Conservation (phyloP, 2,113 vertebrate genomes). For the Sakesphorus luctuosus region DNA sequence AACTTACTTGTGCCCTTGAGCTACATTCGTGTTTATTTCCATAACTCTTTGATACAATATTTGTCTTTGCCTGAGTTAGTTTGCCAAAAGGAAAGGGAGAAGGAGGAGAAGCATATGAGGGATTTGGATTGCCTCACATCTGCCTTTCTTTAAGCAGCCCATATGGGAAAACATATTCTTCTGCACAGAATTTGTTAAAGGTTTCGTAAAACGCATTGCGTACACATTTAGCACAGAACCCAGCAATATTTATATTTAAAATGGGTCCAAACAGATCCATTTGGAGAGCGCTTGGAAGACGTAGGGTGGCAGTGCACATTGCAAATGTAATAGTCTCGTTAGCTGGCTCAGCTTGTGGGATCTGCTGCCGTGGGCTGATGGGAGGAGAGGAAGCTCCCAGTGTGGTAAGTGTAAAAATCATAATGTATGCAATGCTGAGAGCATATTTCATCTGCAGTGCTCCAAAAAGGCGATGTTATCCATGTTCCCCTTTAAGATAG, state of each 20-base stretch:
- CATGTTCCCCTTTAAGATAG: not conserved
- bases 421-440: accelerated
- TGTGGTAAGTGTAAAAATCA: not conserved
- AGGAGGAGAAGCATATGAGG: slow-evolving; percentile 56
- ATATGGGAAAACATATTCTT: slow-evolving; percentile 78
- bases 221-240: slow-evolving; percentile 35
- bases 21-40: slow-evolving; percentile 67
- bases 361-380: not conserved
- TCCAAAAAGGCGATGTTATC: accelerated
- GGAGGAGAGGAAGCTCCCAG: not conserved
- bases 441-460: not conserved
- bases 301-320: slow-evolving; percentile 25
- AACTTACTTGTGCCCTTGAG: slow-evolving; percentile 70
- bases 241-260: slow-evolving; percentile 47
- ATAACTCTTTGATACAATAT: slow-evolving; percentile 64
- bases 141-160: slow-evolving; percentile 71
- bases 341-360: slow-evolving; percentile 17
- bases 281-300: slow-evolving; percentile 48
- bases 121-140: slow-evolving; percentile 72
- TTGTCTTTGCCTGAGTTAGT: slow-evolving; percentile 70
- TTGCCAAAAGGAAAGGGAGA: slow-evolving; percentile 66
- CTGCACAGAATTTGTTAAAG: slow-evolving; percentile 69
- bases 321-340: not conserved
- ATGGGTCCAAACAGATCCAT: slow-evolving; percentile 65
- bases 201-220: not conserved